phyloP scores from a whole-genome alignment of 2,797 vertebrate genomes.

The Carcharodon carcharias region DNA sequence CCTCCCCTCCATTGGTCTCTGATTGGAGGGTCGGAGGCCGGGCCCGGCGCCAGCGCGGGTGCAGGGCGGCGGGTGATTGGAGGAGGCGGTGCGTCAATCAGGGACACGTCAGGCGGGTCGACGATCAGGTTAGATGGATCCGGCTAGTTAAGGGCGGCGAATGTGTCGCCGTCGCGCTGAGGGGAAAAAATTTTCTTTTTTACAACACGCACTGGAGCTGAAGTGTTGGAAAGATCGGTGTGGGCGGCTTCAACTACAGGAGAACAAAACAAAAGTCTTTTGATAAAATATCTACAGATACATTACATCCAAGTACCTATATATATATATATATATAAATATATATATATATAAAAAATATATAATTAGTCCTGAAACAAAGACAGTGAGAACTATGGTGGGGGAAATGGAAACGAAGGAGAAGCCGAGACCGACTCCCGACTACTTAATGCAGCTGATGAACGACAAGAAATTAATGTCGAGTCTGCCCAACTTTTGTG shows the following conservation, averaged over 20 bases:
- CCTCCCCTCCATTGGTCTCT: too few species aligned
- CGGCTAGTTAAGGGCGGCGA: constrained; percentile 5
- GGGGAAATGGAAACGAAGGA: constrained; percentile 78
- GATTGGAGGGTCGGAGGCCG: not conserved
- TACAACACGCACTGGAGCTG: not conserved
- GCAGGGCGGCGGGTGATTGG: not conserved
- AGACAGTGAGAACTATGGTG: constrained; percentile 61
- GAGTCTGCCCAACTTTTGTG: constrained; percentile 74
- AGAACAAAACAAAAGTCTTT: not conserved
- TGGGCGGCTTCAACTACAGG: not conserved
- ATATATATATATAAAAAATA: too few species aligned
- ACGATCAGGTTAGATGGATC: not conserved
- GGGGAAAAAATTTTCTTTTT: not conserved
- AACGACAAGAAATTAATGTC: constrained; percentile 80
- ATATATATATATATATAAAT: not conserved
- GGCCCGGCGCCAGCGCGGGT: not conserved
- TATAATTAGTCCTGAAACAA: not conserved
- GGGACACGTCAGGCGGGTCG: not conserved
- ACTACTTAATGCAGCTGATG: constrained; percentile 76
- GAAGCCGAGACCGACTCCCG: constrained; percentile 77
- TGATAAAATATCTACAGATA: not conserved
- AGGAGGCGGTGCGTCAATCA: not conserved
- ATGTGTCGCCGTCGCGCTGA: not conserved
- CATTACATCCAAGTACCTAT: not conserved
- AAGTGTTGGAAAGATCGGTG: not conserved